Evolutionary conservation across 2,113 vertebrate genomes (phyloP), one percentile per base, ranked within the genome.

Genomic region (Amia ocellicauda): DNA sequence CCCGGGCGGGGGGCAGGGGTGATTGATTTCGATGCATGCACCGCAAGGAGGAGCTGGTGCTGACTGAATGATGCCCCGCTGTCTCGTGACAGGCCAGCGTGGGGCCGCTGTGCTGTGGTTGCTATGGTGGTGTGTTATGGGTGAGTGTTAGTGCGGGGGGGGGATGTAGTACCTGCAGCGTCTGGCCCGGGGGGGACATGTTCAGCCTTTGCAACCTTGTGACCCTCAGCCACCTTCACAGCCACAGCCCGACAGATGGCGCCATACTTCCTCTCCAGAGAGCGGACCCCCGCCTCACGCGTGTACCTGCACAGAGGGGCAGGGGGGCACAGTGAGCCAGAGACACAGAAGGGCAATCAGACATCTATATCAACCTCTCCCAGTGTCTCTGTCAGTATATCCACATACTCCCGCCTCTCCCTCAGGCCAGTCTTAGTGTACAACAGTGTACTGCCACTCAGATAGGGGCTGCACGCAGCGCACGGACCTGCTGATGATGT

Each of bases 161-260:
- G 16, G 59, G 29, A n/a, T n/a, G n/a, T n/a, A n/a, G n/a, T 5
- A 36, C 31, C 31, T 36, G 31, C 31, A 5, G 31, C 11, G 5
- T 36, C 31, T 36, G 31, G 4, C 13, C 71, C 75, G 0, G 67
- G 0, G 3, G 24, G 20, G 2, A 20, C 4, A 16, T 50, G 52
- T 17, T 73, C 72, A 0, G 69, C 53, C 70, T 86, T 90, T 26
- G 85, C 49, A 28, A 88, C 81, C 64, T 86, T 86, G 66, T 91
- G 93, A 43, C 92, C 90, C 76, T 99, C 97, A 0, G 96, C 94
- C 4, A 99, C 94, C 66, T 94, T 98, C 40, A 99, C 94, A 0
- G 96, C 96, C 67, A 99, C 97, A 0, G 95, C 96, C 29, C 96
- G 87, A 82, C 96, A 99, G 62, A 99, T 87, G 2, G 94, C 95